Evolutionary conservation across 2,888 invertebrate genomes (phyloP).

Genomic region (Pollenia amentaria): DNA sequence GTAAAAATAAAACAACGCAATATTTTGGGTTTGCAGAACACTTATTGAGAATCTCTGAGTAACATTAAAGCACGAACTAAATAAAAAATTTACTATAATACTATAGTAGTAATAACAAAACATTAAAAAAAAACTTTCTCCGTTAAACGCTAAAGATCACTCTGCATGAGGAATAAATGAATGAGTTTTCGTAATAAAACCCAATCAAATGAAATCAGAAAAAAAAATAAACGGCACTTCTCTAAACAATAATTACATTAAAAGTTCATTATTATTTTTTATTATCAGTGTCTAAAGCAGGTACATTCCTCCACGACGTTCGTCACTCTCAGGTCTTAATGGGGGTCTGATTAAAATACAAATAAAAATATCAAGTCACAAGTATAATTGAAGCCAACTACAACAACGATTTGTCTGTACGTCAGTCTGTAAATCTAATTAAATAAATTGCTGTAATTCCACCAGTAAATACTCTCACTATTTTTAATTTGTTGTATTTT

Average conservation of each 20-base stretch:
- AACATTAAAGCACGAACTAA: conserved; percentile 28
- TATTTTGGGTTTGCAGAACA: neutral
- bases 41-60: conserved; percentile 52
- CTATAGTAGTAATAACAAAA: neutral
- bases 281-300: conserved; percentile 25
- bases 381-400: conserved; percentile 18
- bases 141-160: conserved; percentile 61
- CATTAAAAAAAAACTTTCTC: conserved; percentile 67
- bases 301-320: neutral
- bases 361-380: conserved; percentile 34
- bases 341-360: conserved; percentile 46
- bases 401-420: conserved; percentile 26
- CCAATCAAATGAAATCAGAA: conserved; percentile 33
- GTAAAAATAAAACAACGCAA: too few relatives aligned
- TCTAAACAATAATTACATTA: neutral
- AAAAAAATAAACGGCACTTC: conserved; percentile 34
- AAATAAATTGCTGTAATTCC: neutral
- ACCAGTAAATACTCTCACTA: conserved; percentile 7
- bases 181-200: conserved; percentile 25
- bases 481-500: conserved; percentile 3
- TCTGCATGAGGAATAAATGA: conserved; percentile 28
- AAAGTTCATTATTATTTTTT: conserved; percentile 18
- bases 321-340: conserved; percentile 11
- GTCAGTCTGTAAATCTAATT: neutral
- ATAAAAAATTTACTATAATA: neutral